Evolutionary conservation across 2,113 vertebrate genomes (phyloP), one percentile per base, ranked within the genome.

Genomic region (Pandion haliaetus): DNA sequence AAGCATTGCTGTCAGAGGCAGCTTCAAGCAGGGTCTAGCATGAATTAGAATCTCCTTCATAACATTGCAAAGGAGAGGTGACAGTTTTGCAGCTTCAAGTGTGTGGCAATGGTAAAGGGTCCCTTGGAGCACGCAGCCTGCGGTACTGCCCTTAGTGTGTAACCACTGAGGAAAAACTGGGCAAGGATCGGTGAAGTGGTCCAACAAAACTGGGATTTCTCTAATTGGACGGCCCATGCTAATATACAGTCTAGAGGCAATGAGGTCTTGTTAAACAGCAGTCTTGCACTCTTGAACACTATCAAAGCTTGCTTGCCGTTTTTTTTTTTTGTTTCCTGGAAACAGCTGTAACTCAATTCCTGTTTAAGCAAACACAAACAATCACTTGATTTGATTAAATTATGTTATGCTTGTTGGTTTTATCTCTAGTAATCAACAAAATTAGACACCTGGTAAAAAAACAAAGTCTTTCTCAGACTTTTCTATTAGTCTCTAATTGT

Each of bases 381-480:
- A 74, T 95, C 86, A 87, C 74, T 95, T 95, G 88, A 96, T 96
- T 96, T 96, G 90, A 94, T 95, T 96, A 97, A 96, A 95, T 95
- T 94, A 89, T 80, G 91, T 90, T 96, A 91, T 90, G 93, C 86
- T 95, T 97, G 88, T 91, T 94, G 82, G 80, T 71, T 95, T 95
- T 97, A 94, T 86, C 74, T 84, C 62, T 69, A 82, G 88, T 84
- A 95, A 97, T 95, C 95, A 95, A 92, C 83, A 97, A 92, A 92
- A 95, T 93, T 95, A 95, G 77, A 74, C 86, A 95, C 83, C 93
- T 92, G 91, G 69, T 94, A 54, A 90, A 95, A 95, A 93, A 55
- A 0, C 13, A 29, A 81, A 74, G 54, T 76, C 59, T 76, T 92
- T 83, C 63, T 92, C 80, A 92, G 86, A 13, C 65, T 86, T 96